These are phyloP conservation scores for Cerastis leucographa DNA, from an alignment of 2,888 invertebrate genomes.

Conservation along the genomic window DNA sequence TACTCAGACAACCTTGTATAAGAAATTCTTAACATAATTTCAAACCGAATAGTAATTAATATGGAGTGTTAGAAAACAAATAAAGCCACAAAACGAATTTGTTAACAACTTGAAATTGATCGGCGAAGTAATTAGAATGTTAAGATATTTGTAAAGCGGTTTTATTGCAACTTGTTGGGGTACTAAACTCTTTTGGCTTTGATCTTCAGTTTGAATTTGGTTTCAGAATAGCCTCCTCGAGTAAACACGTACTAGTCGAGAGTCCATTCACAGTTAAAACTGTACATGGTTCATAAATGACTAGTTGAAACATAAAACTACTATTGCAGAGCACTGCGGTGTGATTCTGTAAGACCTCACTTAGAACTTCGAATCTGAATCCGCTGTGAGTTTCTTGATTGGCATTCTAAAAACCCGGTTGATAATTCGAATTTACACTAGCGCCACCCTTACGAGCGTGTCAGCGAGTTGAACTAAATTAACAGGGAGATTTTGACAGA, in stretches of 20 bases:
- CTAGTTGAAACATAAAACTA: too few relatives aligned
- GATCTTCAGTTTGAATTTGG: slow-evolving; percentile 15
- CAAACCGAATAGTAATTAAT: slow-evolving; percentile 32
- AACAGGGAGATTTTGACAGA: too few relatives aligned
- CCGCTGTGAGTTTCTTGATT: too few relatives aligned
- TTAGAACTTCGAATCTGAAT: too few relatives aligned
- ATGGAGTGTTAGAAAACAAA: slow-evolving; percentile 36
- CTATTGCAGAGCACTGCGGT: too few relatives aligned
- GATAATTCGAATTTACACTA: too few relatives aligned
- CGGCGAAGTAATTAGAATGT: slow-evolving; percentile 49
- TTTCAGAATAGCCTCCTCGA: not conserved
- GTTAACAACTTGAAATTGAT: slow-evolving; percentile 40
- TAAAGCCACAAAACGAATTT: slow-evolving; percentile 37
- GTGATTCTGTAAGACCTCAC: too few relatives aligned
- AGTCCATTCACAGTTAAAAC: not conserved
- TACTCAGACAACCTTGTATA: not conserved
- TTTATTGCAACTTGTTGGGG: slow-evolving; percentile 17
- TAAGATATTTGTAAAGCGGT: slow-evolving; percentile 31
- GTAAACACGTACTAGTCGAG: not conserved
- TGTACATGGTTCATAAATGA: too few relatives aligned
- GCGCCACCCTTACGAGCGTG: too few relatives aligned
- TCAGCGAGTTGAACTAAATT: too few relatives aligned
- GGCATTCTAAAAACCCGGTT: too few relatives aligned
- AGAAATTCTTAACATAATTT: slow-evolving; percentile 7
- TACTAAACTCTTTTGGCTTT: slow-evolving; percentile 18